Evolutionary conservation across 2,113 vertebrate genomes (phyloP), one percentile per base, ranked within the genome.

Genomic region (Alexandromys fortis): DNA sequence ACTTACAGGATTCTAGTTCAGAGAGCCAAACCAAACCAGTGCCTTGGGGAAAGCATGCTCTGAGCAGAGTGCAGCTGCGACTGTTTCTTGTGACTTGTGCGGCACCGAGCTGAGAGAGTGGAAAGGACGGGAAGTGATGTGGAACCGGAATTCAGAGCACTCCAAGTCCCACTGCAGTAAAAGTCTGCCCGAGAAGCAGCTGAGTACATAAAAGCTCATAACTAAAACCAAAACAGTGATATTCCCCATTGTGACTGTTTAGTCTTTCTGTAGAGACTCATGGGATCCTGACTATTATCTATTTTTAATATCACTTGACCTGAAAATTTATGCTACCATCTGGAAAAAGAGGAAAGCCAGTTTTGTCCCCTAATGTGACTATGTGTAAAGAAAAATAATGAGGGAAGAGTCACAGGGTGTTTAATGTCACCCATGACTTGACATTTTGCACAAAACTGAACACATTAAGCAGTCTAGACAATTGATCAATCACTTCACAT

Each of bases 231-330:
- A 99, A 99, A 99, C 99, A 99, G 98, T 98, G 98, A 98, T 99
- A 99, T 99, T 99, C 99, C 99, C 99, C 98, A 98, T 98, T 94
- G 99, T 98, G 98, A 99, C 99, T 99, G 99, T 99, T 99, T 99
- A 99, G 99, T 99, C 99, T 99, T 99, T 98, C 98, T 98, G 98
- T 96, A 98, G 98, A 99, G 98, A 98, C 97, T 98, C 98, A 96
- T 98, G 98, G 98, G 98, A 98, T 98, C 97, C 97, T 97, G 98
- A 97, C 98, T 98, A 98, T 99, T 99, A 99, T 99, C 99, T 99
- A 98, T 98, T 99, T 99, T 98, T 99, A 99, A 98, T 99, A 99
- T 98, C 98, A 99, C 98, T 99, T 99, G 98, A 99, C 99, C 99
- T 98, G 98, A 98, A 99, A 98, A 99, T 98, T 98, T 98, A 98